Conservation (phyloP, 2,797 vertebrate genomes). For the Taeniopygia guttata region DNA sequence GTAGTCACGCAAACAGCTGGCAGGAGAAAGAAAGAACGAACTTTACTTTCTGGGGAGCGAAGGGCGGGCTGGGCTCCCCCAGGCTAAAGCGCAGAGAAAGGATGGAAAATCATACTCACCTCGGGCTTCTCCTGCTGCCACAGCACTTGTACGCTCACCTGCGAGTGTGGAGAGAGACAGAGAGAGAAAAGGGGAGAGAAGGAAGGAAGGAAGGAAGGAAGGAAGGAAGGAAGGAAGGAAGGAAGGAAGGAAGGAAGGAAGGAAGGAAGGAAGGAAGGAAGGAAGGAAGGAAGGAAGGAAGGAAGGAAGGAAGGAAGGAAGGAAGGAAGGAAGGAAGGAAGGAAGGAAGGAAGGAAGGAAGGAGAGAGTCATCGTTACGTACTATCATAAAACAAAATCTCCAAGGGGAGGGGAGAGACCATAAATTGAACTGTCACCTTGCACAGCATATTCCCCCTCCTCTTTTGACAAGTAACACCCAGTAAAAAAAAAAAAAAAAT, state of each 20-base stretch:
- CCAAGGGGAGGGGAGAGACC: background rate
- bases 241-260: background rate
- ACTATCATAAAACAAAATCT: background rate
- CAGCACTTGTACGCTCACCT: background rate
- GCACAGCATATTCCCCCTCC: background rate
- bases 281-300: too few relatives aligned
- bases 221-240: too few relatives aligned
- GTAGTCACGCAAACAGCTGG: background rate
- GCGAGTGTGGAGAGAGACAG: background rate
- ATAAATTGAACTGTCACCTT: background rate
- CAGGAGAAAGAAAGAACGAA: background rate
- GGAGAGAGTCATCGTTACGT: background rate
- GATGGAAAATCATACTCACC: constrained; percentile 18
- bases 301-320: too few relatives aligned
- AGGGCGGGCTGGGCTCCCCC: background rate
- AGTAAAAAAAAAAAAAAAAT: background rate
- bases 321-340: background rate
- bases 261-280: too few relatives aligned
- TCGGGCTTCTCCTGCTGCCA: background rate
- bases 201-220: too few relatives aligned
- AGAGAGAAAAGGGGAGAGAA: background rate
- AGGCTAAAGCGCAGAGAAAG: background rate
- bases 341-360: background rate
- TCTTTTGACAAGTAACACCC: background rate
- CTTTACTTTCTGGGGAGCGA: background rate